Conservation (phyloP, 2,888 invertebrate species). For the Drosophila merina region DNA sequence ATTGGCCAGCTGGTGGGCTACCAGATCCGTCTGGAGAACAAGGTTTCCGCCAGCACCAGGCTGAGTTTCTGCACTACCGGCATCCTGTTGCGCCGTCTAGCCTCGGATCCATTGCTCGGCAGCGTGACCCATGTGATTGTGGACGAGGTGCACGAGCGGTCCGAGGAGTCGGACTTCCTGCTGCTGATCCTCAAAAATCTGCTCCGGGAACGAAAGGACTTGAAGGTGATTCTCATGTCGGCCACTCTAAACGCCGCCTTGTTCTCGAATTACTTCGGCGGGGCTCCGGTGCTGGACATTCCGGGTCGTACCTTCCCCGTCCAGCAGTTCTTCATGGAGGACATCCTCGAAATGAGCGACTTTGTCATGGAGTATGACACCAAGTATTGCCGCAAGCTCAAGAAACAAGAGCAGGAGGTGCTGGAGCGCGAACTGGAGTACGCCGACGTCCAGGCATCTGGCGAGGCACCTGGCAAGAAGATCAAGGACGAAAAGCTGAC, state of each 20-base stretch:
- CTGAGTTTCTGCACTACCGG: conserved; percentile 97
- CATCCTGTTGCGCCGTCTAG: conserved; percentile 92
- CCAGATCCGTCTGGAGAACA: conserved; percentile 91
- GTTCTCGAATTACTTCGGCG: conserved; percentile 92
- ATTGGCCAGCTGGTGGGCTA: conserved; percentile 85
- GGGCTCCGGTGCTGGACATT: conserved; percentile 91
- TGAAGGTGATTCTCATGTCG: conserved; percentile 96
- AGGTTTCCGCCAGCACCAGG: conserved; percentile 90
- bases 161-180: conserved; percentile 95
- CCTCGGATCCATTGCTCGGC: conserved; percentile 90
- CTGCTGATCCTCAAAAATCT: conserved; percentile 92
- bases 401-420: conserved; percentile 86
- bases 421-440: conserved; percentile 88
- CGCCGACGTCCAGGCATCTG: conserved; percentile 86
- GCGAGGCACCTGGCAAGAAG: conserved; percentile 86
- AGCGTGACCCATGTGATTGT: conserved; percentile 93
- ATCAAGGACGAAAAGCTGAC: conserved; percentile 90
- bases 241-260: conserved; percentile 94
- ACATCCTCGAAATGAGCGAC: conserved; percentile 88
- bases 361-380: conserved; percentile 88
- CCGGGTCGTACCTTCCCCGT: conserved; percentile 94
- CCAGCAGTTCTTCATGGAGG: conserved; percentile 91
- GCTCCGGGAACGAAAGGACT: conserved; percentile 88
- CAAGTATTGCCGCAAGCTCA: conserved; percentile 86
- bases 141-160: conserved; percentile 97